Conservation (phyloP, 2,888 invertebrate species). For the Melanargia galathea region DNA sequence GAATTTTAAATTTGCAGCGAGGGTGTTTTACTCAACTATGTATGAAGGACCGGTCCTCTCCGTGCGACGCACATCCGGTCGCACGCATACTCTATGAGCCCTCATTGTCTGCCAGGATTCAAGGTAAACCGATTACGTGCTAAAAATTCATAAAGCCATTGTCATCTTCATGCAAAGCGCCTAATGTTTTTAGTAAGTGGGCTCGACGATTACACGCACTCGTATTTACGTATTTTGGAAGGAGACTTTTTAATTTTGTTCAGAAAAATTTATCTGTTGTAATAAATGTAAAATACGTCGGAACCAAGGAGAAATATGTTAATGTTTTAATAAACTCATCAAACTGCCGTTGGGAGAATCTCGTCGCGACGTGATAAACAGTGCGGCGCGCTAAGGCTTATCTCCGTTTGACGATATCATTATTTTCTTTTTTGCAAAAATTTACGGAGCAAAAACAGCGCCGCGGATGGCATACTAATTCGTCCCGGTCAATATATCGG, state of each 20-base stretch:
- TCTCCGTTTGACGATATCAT: slow-evolving; percentile 78
- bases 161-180: slow-evolving; percentile 58
- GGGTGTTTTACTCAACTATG: slow-evolving; percentile 73
- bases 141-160: slow-evolving; percentile 75
- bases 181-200: slow-evolving; percentile 64
- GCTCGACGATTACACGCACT: slow-evolving; percentile 50
- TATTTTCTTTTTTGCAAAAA: slow-evolving; percentile 77
- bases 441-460: slow-evolving; percentile 70
- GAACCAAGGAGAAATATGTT: slow-evolving; percentile 34
- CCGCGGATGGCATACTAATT: slow-evolving; percentile 76
- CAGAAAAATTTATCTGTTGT: slow-evolving; percentile 19
- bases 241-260: slow-evolving; percentile 24
- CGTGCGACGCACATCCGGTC: slow-evolving; percentile 62
- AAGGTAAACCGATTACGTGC: slow-evolving; percentile 74
- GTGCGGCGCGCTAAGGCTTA: slow-evolving; percentile 69
- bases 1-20: slow-evolving; percentile 72
- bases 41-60: slow-evolving; percentile 68
- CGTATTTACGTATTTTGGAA: slow-evolving; percentile 42
- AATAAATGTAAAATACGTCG: slow-evolving; percentile 41
- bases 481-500: slow-evolving; percentile 71
- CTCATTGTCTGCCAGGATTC: slow-evolving; percentile 66
- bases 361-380: slow-evolving; percentile 71
- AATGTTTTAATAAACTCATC: slow-evolving; percentile 57
- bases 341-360: slow-evolving; percentile 56
- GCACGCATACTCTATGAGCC: slow-evolving; percentile 66